phyloP scores from a whole-genome alignment of 2,888 invertebrate species.

The Leptarthrus brevirostris region DNA sequence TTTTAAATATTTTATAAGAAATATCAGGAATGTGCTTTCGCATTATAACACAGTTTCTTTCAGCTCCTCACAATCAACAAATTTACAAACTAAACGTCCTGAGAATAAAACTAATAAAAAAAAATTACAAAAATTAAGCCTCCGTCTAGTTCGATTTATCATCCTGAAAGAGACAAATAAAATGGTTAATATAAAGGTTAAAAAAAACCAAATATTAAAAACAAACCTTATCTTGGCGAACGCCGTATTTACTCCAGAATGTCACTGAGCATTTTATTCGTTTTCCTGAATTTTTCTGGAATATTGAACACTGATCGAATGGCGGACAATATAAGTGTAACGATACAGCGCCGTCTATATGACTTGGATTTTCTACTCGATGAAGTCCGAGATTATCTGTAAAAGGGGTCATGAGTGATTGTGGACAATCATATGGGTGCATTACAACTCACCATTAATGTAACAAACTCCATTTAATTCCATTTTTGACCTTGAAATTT shows the following conservation, averaged over 20 bases:
- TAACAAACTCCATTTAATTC: slow-evolving; percentile 87
- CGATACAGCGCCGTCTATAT: slow-evolving; percentile 88
- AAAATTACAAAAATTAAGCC: not conserved
- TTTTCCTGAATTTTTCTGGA: slow-evolving; percentile 91
- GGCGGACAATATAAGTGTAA: slow-evolving; percentile 97
- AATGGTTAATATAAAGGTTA: not conserved
- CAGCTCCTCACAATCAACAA: not conserved
- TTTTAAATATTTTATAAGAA: slow-evolving; percentile 14
- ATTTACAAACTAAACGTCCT: not conserved
- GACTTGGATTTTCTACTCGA: slow-evolving; percentile 93
- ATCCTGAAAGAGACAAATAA: not conserved
- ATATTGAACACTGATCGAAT: slow-evolving; percentile 87
- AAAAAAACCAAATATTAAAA: not conserved
- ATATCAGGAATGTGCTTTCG: slow-evolving; percentile 8
- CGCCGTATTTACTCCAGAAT: slow-evolving; percentile 93
- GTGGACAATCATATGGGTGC: not conserved
- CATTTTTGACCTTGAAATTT: slow-evolving; percentile 75
- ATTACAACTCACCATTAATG: slow-evolving; percentile 95
- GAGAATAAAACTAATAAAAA: slow-evolving; percentile 3
- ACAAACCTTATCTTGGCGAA: slow-evolving; percentile 61
- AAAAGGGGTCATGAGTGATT: no score
- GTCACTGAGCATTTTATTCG: slow-evolving; percentile 79
- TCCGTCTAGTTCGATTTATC: not conserved
- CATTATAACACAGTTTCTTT: slow-evolving; percentile 20
- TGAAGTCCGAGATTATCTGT: slow-evolving; percentile 94